These are phyloP conservation scores for Torymus tubicola DNA, from an alignment of 2,888 invertebrate species.

Conservation along the genomic window DNA sequence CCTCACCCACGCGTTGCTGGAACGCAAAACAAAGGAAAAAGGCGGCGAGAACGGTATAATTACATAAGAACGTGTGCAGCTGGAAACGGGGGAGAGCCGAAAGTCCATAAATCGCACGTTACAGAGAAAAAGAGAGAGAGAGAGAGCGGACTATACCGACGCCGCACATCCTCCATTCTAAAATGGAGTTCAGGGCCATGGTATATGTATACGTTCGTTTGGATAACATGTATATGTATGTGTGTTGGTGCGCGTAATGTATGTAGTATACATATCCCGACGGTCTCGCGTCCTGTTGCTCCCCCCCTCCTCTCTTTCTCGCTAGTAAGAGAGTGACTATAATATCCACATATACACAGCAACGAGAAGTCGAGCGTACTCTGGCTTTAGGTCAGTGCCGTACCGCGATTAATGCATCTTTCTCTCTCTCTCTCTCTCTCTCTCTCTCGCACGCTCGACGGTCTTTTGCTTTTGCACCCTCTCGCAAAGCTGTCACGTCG, in stretches of 20 bases:
- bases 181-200: conserved; percentile 51
- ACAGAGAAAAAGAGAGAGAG: no score
- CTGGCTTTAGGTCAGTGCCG: conserved; percentile 46
- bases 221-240: no score
- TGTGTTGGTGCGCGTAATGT: no score
- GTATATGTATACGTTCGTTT: no score
- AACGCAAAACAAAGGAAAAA: conserved; percentile 19
- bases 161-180: conserved; percentile 47
- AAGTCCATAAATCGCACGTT: conserved; percentile 33
- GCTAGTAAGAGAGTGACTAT: not conserved
- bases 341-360: no score
- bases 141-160: not conserved
- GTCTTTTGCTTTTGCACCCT: no score
- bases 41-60: conserved; percentile 11
- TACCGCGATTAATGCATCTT: conserved; percentile 25
- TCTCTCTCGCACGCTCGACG: not conserved
- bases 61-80: conserved; percentile 27
- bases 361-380: not conserved
- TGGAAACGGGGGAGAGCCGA: not conserved
- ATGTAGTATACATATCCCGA: no score
- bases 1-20: no score
- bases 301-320: conserved; percentile 5
- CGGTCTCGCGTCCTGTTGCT: conserved; percentile 24
- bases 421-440: conserved; percentile 13
- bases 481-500: no score